Evolutionary conservation across 35 echinoderm and acorn worm genomes (phyloP), one percentile per base, ranked within the genome.

Genomic region (Hemicentrotus pulcherrimus): DNA sequence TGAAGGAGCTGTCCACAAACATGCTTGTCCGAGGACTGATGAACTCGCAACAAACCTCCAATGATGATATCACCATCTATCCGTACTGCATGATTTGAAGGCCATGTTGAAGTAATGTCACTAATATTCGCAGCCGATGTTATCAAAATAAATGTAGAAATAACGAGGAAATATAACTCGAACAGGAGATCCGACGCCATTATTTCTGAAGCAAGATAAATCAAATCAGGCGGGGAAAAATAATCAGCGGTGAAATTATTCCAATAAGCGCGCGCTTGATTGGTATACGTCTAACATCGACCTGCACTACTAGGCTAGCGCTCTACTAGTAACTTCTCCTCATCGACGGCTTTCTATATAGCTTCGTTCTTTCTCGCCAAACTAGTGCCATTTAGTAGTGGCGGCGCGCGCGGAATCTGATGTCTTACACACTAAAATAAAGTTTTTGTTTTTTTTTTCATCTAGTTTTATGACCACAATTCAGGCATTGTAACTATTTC

Each of bases 31-130:
- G 94, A 94, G 11, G 96, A 89, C 46, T 94, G 94, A 86, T 99
- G 98, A 10, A 97, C 95, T 86, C 96, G 91, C 78, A 99, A 96
- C 85, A 99, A 94, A 13, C 98, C 98, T 2, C 98, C 98, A 0
- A 99, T 86, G 7, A 99, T 92, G 4, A 99, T 91, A 60, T 99
- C 98, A 46, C 98, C 98, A 11, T 86, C 47, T 19, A 97, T 96
- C 16, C 71, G 59, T 15, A 96, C 95, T 12, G 95, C 88, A 46
- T 95, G 92, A 6, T 90, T 94, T 8, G 96, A 32, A 89, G 87
- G 87, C 87, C 87, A 89, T 32, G 87, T 32, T 3, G 87, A 14
- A 46, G 87, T 10, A 46, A 46, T 89, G 24, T 70, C 61, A 70
- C 61, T 70, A 19, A 4, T 24, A 70, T 70, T 70, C 19, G 19